These are phyloP conservation scores for Poecilia gillii DNA, from an alignment of 2,797 vertebrate species.

Conservation along the genomic window DNA sequence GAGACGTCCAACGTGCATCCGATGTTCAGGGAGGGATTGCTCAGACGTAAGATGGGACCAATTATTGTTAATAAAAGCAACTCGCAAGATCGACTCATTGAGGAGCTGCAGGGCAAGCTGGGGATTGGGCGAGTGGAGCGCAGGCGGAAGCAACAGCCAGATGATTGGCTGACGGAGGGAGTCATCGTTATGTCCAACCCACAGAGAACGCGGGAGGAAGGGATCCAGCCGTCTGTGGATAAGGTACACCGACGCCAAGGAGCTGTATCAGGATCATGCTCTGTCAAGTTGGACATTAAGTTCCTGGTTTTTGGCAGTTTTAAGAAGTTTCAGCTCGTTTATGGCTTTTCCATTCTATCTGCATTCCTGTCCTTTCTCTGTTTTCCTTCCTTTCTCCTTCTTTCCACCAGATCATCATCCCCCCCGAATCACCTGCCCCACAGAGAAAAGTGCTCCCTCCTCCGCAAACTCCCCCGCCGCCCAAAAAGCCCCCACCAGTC, in stretches of 20 bases:
- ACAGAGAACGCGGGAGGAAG: slow-evolving; percentile 79
- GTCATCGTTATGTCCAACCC: slow-evolving; percentile 89
- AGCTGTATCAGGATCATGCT: slow-evolving; percentile 6
- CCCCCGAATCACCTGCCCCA: slow-evolving; percentile 86
- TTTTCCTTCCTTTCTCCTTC: slow-evolving; percentile 42
- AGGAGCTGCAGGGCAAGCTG: slow-evolving; percentile 92
- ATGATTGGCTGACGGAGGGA: slow-evolving; percentile 93
- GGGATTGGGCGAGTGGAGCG: slow-evolving; percentile 86
- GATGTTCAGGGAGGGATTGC: slow-evolving; percentile 90
- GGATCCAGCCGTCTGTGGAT: slow-evolving; percentile 85
- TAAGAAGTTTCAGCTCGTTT: neutral
- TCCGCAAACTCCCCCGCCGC: slow-evolving; percentile 60
- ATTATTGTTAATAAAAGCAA: slow-evolving; percentile 90
- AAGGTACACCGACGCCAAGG: slow-evolving; percentile 87
- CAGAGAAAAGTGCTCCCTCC: slow-evolving; percentile 84
- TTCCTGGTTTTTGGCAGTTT: neutral
- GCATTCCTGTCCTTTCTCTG: slow-evolving; percentile 28
- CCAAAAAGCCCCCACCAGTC: slow-evolving; percentile 64
- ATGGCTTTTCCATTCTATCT: slow-evolving; percentile 30
- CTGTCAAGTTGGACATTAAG: slow-evolving; percentile 12
- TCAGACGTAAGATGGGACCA: slow-evolving; percentile 90
- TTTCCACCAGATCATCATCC: slow-evolving; percentile 86
- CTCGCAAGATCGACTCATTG: slow-evolving; percentile 90
- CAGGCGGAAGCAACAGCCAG: slow-evolving; percentile 79
- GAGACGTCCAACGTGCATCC: slow-evolving; percentile 92